These are phyloP conservation scores for Hydrophis major DNA, from an alignment of 2,797 vertebrate genomes.

Conservation along the genomic window DNA sequence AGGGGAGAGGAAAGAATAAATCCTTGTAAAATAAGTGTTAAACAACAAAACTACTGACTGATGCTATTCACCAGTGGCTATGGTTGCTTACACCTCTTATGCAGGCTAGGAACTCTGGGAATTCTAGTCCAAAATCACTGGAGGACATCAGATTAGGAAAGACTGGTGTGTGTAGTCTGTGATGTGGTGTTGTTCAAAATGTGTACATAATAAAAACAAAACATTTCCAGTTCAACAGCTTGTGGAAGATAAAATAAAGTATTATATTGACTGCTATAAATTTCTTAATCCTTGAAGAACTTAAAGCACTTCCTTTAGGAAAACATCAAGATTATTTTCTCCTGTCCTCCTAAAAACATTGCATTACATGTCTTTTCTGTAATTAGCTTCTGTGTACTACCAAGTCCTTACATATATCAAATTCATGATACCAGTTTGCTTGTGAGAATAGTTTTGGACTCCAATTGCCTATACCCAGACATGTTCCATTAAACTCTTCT, in stretches of 20 bases:
- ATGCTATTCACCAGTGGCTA: not conserved
- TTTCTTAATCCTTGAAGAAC: not conserved
- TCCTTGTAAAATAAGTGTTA: not conserved
- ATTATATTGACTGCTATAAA: not conserved
- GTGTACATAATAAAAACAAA: not conserved
- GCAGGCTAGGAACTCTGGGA: not conserved
- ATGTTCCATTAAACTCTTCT: not conserved
- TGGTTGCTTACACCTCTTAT: not conserved
- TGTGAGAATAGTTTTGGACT: not conserved
- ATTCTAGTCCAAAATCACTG: not conserved
- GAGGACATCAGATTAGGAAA: not conserved
- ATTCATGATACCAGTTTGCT: not conserved
- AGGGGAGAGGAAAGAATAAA: not conserved
- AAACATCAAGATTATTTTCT: not conserved
- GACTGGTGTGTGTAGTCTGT: not conserved
- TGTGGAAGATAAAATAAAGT: not conserved
- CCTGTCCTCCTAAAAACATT: not conserved
- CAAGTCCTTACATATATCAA: not conserved
- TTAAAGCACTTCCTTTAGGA: not conserved
- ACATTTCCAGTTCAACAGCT: not conserved
- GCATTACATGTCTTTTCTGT: not conserved
- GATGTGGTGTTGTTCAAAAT: not conserved
- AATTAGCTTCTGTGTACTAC: not conserved
- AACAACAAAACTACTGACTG: not conserved
- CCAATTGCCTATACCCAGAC: not conserved